Conservation (phyloP, 2,888 invertebrate genomes). For the Cryptus armator region DNA sequence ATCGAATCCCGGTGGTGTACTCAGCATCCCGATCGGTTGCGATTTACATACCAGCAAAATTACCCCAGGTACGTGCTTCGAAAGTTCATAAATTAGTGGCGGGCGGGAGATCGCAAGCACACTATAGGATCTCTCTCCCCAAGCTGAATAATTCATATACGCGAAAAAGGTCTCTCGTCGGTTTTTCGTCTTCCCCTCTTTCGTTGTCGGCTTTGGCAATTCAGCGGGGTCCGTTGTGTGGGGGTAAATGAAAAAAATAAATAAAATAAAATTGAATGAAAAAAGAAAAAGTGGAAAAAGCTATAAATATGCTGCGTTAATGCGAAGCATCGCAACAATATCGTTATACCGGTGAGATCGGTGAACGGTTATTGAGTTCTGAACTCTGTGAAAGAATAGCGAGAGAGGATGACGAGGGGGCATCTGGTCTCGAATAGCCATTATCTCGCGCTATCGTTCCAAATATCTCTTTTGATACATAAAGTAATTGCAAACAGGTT, state of each 20-base stretch:
- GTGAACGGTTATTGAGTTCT: constrained; percentile 49
- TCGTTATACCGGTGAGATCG: constrained; percentile 54
- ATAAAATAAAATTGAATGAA: constrained; percentile 38
- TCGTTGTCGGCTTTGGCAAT: constrained; percentile 3
- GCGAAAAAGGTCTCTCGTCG: constrained; percentile 48
- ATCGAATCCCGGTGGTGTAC: constrained; percentile 87
- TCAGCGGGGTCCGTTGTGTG: constrained; percentile 10
- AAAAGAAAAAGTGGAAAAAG: constrained; percentile 48
- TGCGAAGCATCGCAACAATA: constrained; percentile 64
- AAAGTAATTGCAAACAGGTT: constrained; percentile 63
- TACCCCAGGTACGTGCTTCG: constrained; percentile 86
- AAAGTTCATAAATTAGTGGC: constrained; percentile 74
- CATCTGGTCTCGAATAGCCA: constrained; percentile 43
- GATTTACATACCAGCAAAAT: constrained; percentile 92
- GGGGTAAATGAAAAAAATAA: constrained; percentile 18
- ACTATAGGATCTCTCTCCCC: constrained; percentile 35
- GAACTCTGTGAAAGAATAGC: constrained; percentile 58
- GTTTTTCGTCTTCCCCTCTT: constrained; percentile 16
- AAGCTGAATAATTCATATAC: constrained; percentile 79
- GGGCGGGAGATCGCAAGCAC: constrained; percentile 53
- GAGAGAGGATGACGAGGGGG: constrained; percentile 13
- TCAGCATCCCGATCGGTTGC: constrained; percentile 92
- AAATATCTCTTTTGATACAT: constrained; percentile 56
- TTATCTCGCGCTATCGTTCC: constrained; percentile 60
- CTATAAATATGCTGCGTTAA: constrained; percentile 69